Evolutionary conservation across 2,113 vertebrate species (phyloP), one percentile per base, ranked within the genome.

Genomic region (Galeopterus variegatus): DNA sequence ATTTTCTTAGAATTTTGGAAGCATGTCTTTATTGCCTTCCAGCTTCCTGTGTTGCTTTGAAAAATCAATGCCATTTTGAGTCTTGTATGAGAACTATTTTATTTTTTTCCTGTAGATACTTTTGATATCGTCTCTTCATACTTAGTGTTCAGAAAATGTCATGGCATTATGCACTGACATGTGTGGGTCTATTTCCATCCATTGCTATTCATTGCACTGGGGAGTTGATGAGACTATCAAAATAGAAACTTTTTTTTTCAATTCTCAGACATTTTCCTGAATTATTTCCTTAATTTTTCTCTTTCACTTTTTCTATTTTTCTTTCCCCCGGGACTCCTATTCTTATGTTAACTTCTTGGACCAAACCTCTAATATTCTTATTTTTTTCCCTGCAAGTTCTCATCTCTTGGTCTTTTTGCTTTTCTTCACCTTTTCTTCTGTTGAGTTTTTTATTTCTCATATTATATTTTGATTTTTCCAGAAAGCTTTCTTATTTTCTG

Each of bases 11-110:
- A 90, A 85, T 79, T 87, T 84, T 88, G 24, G 62, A 77, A 72
- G 15, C 62, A 58, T 33, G 10, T 64, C 24, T 95, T 76, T 17
- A 56, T 91, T 83, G 41, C 5, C 21, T 83, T 41, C 11, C n/a
- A 77, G 54, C 18, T 95, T 87, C 41, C 6, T 75, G 0, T 58
- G 24, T 52, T 72, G 48, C 41, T 62, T 87, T 90, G 36, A 60
- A 95, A 93, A 91, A 77, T 93, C 33, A 70, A 90, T 48, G 45
- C 14, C 33, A 45, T 69, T 93, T 36, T 73, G 48, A 77, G 10
- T 54, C 33, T 88, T 94, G 19, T 56, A 75, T 80, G 18, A 15
- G 10, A 81, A 56, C 28, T 79, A 6, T 85, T 83, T 19, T 36
- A 31, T 72, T 88, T 73, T 84, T 36, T 17, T 41, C 88, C 6